Evolutionary conservation across 2,888 invertebrate species (phyloP), one percentile per base, ranked within the genome.

Genomic region (Scrobipalpa atriplicella): DNA sequence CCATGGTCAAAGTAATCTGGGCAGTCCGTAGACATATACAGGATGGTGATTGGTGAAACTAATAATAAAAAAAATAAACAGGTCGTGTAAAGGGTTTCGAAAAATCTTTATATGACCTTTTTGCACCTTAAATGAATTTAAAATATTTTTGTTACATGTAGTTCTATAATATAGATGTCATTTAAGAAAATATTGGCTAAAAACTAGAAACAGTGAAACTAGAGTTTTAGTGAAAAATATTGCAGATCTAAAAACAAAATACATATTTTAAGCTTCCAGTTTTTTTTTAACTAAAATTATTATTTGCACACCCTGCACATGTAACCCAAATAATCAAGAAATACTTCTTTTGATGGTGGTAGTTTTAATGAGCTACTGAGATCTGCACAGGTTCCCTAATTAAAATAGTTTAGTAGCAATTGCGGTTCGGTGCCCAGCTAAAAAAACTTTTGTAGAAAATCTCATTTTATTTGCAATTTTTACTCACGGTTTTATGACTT

Each of bases 1-100:
- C 91, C 90, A 90, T 87, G 91, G 92, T 84, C 92, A 82, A 81
- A 87, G 86, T 83, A 86, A 92, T 92, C 91, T 92, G 89, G 90
- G 83, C 89, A 85, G 89, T 86, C 89, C 86, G 89, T 63, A 62
- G 18, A 16, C 47, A 29, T 47, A 62, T 39, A 62, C 39, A 62
- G 62, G 62, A 18, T 62, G 62, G 43, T 62, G 16, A 38, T 10
- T 62, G 62, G 43, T 62, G 16, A 38, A 38, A 60, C n/a, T 38
- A n/a, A 56, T 19, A 16, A 11, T 39, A 36, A 39, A 38, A 1
- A n/a, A 13, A 36, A 36, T 58, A 56, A 56, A 36, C 18, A 38
- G n/a, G 19, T 60, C 0, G 0, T 38, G 0, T 38, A 38, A 9
- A 36, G 18, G 13, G 38, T n/a, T 9, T 2, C 11, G 8, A 56